Evolutionary conservation across 2,888 invertebrate species (phyloP), one percentile per base, ranked within the genome.

Genomic region (Troglohyphantes excavatus): DNA sequence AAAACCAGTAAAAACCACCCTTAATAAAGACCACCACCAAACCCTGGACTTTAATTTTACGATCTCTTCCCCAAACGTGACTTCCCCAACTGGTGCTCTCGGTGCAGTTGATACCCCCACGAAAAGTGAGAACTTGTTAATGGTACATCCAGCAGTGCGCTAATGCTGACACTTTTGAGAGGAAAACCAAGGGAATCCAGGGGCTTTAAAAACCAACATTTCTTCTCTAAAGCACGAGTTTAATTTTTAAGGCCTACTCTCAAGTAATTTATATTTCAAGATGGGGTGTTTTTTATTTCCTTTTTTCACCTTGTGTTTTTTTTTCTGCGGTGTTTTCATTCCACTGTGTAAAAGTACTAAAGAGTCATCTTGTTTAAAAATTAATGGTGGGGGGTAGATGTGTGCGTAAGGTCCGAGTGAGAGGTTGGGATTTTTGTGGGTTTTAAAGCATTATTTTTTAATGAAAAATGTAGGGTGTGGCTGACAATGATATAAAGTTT

Each of bases 51-150:
- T 82, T 76, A 89, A 89, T 82, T 89, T 89, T 89, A 89, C 63
- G 76, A 76, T 59, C 68, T 39, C 23, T n/a, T 23, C 65, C 17
- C 27, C 26, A 39, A 68, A 89, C 88, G 88, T 89, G 88, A 68
- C 68, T 13, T n/a, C n/a, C n/a, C n/a, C 61, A 17, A 53, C 70
- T 61, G 19, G 23, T 26, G 70, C 21, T 19, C 43, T 53, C 19
- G 33, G n/a, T n/a, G n/a, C 43, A n/a, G 63, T 43, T 61, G 73
- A 83, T 83, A 19, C 21, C 33, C n/a, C 6, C 61, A 7, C 53
- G 68, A 89, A 89, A 89, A 59, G 88, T 89, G 88, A 59, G 88
- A 89, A 89, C 88, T 89, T 89, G 88, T 89, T 89, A 89, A 89
- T 89, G 88, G 76, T 76, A 29, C 26, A 68, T n/a, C 7, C 39